Evolutionary conservation across 2,888 invertebrate species (phyloP).

Genomic region (Lumbricus terrestris): DNA sequence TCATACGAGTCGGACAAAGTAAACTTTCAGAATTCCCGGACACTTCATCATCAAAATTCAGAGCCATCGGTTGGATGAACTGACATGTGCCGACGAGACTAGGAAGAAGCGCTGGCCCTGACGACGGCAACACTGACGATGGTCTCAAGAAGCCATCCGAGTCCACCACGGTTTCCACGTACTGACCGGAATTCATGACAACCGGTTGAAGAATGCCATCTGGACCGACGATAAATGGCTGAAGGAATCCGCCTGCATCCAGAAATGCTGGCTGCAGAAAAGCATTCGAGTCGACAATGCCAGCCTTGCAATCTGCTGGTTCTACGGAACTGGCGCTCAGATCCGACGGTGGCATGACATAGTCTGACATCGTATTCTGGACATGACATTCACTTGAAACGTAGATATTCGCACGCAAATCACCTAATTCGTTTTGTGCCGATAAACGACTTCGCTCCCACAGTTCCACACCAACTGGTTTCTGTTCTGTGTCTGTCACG

Average conservation of each 20-base stretch:
- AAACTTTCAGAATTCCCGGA: neutral
- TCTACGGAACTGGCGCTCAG: no score
- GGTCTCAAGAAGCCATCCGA: neutral
- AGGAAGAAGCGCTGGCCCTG: neutral
- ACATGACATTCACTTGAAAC: no score
- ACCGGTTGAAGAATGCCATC: neutral
- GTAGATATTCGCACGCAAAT: no score
- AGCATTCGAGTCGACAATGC: neutral
- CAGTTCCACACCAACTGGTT: neutral
- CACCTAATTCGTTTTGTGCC: no score
- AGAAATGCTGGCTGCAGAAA: neutral
- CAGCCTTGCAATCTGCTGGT: no score
- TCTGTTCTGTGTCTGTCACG: neutral
- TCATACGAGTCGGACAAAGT: neutral
- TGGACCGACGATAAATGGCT: neutral
- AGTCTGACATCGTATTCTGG: no score
- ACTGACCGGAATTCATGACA: neutral
- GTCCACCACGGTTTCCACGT: neutral
- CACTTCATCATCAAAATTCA: neutral
- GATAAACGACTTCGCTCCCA: no score
- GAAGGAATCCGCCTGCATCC: neutral
- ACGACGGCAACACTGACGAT: neutral
- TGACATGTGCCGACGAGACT: neutral
- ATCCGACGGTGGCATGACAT: no score
- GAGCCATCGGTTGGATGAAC: neutral